Evolutionary conservation across 2,113 vertebrate genomes (phyloP).

Genomic region (Sialia sialis): DNA sequence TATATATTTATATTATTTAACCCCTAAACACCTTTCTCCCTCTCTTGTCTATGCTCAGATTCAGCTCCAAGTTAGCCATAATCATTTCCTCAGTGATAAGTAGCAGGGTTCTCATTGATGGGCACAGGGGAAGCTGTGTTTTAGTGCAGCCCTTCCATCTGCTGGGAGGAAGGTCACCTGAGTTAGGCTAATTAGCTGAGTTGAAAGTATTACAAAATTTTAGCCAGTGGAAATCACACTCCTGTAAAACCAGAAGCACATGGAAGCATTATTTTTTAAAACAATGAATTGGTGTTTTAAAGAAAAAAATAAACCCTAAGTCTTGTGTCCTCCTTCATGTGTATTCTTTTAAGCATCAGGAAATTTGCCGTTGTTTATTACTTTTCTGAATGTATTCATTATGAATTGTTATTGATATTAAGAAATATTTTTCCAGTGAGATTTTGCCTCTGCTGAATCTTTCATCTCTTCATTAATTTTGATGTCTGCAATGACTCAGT

Average conservation of each 20-base stretch:
- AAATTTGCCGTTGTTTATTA: not conserved
- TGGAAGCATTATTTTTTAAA: not conserved
- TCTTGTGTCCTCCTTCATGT: not conserved
- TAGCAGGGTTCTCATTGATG: rapidly evolving
- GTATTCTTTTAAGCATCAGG: not conserved
- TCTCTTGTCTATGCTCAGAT: not conserved
- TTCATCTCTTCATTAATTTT: conserved; percentile 7
- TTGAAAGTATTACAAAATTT: not conserved
- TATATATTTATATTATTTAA: not conserved
- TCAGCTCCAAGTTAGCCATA: not conserved
- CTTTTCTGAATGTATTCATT: not conserved
- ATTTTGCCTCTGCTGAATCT: not conserved
- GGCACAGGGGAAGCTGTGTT: not conserved
- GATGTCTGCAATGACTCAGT: not conserved
- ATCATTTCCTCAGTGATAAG: not conserved
- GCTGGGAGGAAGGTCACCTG: not conserved
- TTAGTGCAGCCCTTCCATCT: not conserved
- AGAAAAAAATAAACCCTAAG: not conserved
- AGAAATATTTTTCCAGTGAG: not conserved
- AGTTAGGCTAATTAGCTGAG: not conserved
- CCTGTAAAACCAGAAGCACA: not conserved
- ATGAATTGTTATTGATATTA: not conserved
- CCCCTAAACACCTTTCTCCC: not conserved
- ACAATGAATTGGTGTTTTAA: not conserved
- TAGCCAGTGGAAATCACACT: not conserved